A percentile compares a stretch with the other conserved stretches of the same genome.
Conservation (phyloP, 2,797 vertebrate genomes). For the Echiichthys vipera region DNA sequence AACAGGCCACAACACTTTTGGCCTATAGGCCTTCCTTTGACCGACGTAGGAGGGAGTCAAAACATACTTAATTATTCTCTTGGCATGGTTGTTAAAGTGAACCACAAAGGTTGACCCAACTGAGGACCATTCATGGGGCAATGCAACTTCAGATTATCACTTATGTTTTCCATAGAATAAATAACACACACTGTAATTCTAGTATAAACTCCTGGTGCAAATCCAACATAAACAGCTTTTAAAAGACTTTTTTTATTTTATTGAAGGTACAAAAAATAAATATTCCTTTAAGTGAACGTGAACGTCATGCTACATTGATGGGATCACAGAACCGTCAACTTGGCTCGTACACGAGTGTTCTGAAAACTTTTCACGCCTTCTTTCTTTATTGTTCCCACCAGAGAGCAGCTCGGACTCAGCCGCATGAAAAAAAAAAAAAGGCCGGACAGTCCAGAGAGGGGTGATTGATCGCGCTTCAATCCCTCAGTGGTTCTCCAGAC, state of each 20-base stretch:
- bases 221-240: not conserved
- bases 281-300: constrained; percentile 30
- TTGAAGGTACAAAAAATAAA: constrained; percentile 26
- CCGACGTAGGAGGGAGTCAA: constrained; percentile 74
- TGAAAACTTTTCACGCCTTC: constrained; percentile 54
- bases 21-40: constrained; percentile 72
- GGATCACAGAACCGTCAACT: constrained; percentile 65
- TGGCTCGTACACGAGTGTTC: constrained; percentile 12
- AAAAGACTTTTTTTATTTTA: not conserved
- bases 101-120: constrained; percentile 59
- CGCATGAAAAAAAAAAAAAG: constrained; percentile 73
- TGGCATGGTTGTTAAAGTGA: constrained; percentile 63
- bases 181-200: no score
- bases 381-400: constrained; percentile 30
- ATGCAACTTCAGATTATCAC: constrained; percentile 42
- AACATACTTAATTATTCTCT: constrained; percentile 74
- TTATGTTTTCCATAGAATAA: constrained; percentile 6
- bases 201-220: no score
- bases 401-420: constrained; percentile 56
- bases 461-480: constrained; percentile 77
- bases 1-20: constrained; percentile 70
- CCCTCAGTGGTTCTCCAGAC: constrained; percentile 74
- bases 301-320: constrained; percentile 3
- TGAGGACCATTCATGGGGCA: constrained; percentile 48
- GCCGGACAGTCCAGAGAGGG: constrained; percentile 67